These are phyloP conservation scores for Trichopoda pennipes DNA, from an alignment of 2,888 invertebrate species.

Conservation along the genomic window DNA sequence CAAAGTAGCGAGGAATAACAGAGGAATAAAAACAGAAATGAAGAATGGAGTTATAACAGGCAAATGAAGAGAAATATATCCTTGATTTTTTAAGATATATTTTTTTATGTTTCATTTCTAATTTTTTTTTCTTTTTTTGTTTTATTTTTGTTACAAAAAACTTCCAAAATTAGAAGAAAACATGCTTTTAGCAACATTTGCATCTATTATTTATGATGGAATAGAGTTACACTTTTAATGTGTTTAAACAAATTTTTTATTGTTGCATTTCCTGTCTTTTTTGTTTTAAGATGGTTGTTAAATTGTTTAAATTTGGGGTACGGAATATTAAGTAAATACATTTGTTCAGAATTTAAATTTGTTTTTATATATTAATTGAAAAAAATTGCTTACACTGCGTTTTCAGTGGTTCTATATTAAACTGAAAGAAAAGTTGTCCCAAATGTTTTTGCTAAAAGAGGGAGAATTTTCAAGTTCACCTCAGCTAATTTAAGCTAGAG, in stretches of 20 bases:
- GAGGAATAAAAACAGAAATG: neutral
- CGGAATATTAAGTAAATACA: neutral
- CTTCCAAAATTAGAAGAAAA: conserved; percentile 41
- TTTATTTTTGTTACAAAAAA: conserved; percentile 34
- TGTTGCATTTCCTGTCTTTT: too few species aligned
- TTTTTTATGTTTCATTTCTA: conserved; percentile 4
- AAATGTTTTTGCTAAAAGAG: too few species aligned
- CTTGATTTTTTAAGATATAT: neutral
- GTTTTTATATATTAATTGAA: too few species aligned
- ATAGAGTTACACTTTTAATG: conserved; percentile 67
- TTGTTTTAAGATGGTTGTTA: neutral
- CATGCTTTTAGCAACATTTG: conserved; percentile 64
- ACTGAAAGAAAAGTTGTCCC: too few species aligned
- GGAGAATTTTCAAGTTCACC: too few species aligned
- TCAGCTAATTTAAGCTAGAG: too few species aligned
- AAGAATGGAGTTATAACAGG: conserved; percentile 39
- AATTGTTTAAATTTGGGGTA: conserved; percentile 13
- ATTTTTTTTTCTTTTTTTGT: neutral
- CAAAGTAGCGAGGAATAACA: conserved; percentile 9
- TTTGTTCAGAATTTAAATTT: neutral
- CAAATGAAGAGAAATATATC: conserved; percentile 54
- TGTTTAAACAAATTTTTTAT: conserved; percentile 47
- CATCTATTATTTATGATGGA: conserved; percentile 67
- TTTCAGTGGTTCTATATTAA: too few species aligned
- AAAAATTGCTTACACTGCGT: too few species aligned